Conservation (phyloP, 2,113 vertebrate genomes). For the Stomatorhinus ivindoensis region DNA sequence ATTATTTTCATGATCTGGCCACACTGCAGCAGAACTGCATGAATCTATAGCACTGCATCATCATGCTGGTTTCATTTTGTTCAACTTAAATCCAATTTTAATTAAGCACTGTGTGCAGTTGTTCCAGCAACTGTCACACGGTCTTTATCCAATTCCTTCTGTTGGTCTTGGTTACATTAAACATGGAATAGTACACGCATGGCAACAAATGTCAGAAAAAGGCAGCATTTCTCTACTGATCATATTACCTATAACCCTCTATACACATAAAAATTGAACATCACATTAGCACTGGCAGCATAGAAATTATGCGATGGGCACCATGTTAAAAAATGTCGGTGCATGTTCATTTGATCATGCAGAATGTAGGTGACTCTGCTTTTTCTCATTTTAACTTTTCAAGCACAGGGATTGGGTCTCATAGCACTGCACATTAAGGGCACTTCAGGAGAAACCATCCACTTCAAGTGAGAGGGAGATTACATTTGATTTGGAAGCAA, state of each 20-base stretch:
- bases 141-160: not conserved
- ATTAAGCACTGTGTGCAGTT: not conserved
- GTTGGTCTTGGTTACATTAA: not conserved
- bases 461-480: conserved; percentile 8
- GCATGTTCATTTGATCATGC: not conserved
- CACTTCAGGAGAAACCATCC: not conserved
- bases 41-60: not conserved
- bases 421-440: not conserved
- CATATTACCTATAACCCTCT: not conserved
- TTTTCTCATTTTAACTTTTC: not conserved
- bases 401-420: not conserved
- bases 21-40: not conserved
- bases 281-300: not conserved
- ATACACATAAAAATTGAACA: not conserved
- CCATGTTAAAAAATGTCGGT: not conserved
- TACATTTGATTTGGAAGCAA: conserved; percentile 18
- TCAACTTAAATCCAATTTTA: not conserved
- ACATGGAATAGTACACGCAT: not conserved
- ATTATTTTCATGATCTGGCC: not conserved
- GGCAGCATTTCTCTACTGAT: not conserved
- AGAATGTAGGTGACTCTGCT: not conserved
- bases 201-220: not conserved
- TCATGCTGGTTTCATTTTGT: not conserved
- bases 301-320: not conserved
- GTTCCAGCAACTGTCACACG: not conserved